Percentiles rank a stretch among this genome's conserved stretches.
These are phyloP conservation scores for Physocephala rufipes DNA, from an alignment of 2,888 invertebrate genomes.

Conservation along the genomic window DNA sequence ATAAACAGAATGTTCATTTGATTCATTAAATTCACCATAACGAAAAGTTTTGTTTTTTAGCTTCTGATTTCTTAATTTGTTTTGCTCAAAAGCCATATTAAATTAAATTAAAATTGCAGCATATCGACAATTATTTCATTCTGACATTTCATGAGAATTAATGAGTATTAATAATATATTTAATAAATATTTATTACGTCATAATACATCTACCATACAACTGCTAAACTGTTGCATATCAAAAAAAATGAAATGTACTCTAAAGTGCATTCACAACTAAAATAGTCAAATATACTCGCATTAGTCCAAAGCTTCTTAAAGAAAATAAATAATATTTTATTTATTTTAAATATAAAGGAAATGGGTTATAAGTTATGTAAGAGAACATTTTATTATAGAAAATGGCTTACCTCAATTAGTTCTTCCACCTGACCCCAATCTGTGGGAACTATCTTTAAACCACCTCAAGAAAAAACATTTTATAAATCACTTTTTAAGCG, in stretches of 20 bases:
- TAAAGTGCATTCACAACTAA: neutral
- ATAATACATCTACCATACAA: too few species aligned
- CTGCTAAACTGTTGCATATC: neutral
- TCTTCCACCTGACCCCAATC: conserved; percentile 52
- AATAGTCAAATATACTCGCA: neutral
- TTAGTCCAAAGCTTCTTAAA: neutral
- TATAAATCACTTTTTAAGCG: conserved; percentile 9
- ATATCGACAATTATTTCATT: too few species aligned
- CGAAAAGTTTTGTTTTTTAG: too few species aligned
- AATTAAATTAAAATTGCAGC: too few species aligned
- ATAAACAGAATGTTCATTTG: too few species aligned
- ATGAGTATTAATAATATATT: too few species aligned
- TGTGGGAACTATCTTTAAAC: conserved; percentile 39
- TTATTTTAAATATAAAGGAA: neutral
- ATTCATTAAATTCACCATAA: too few species aligned
- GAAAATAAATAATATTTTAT: neutral
- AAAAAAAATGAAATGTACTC: neutral
- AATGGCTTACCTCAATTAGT: conserved; percentile 45
- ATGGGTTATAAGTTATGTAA: neutral
- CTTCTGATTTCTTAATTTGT: too few species aligned
- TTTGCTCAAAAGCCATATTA: too few species aligned
- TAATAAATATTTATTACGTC: too few species aligned
- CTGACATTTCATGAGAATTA: too few species aligned
- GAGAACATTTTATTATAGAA: conserved; percentile 34
- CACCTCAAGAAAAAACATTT: conserved; percentile 39